Conservation (phyloP, 2,113 vertebrate species). For the Platysteira castanea region DNA sequence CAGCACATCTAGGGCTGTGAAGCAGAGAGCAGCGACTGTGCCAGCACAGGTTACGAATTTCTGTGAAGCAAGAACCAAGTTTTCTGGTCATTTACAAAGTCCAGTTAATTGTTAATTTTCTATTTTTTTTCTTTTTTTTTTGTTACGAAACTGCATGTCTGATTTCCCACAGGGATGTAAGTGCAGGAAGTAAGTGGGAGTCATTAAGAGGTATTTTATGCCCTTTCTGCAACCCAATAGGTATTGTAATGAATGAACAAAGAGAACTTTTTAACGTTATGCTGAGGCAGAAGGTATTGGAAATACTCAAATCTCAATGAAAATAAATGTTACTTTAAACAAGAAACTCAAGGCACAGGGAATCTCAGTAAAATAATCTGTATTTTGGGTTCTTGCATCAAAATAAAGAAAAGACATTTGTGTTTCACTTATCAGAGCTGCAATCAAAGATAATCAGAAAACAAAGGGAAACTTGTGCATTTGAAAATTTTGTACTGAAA, state of each 20-base stretch:
- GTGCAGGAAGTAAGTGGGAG: not conserved
- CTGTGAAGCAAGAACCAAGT: not conserved
- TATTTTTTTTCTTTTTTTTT: not conserved
- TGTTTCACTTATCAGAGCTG: not conserved
- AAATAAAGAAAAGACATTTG: not conserved
- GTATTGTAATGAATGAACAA: not conserved
- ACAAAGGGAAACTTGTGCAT: not conserved
- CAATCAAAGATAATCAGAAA: not conserved
- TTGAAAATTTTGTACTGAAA: not conserved
- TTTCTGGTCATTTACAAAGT: not conserved
- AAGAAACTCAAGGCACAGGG: not conserved
- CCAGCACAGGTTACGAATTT: not conserved
- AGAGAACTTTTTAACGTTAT: not conserved
- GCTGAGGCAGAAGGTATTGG: not conserved
- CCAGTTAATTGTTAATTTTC: not conserved
- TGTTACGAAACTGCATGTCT: not conserved
- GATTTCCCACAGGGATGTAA: not conserved
- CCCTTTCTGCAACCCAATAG: not conserved
- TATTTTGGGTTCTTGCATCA: not conserved
- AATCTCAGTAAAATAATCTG: not conserved
- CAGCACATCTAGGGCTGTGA: not conserved
- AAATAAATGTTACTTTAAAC: not conserved
- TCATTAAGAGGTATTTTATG: not conserved
- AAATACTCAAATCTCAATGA: not conserved
- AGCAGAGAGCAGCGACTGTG: constrained; percentile 44